Evolutionary conservation across 2,888 invertebrate species (phyloP), one percentile per base, ranked within the genome.

Genomic region (Drosophila nr. medialis): DNA sequence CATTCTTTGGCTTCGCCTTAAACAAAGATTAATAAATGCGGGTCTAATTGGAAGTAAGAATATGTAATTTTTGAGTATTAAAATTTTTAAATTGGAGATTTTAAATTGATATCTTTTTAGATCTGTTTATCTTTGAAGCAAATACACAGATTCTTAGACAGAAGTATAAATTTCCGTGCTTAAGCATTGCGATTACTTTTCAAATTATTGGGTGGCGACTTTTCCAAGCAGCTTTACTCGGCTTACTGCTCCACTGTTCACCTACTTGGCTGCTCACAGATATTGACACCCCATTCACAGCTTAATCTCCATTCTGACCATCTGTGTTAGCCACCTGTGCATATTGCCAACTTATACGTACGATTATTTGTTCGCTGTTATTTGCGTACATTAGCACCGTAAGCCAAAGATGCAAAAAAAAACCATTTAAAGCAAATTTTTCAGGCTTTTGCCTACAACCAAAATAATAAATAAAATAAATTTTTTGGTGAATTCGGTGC

Each of bases 361-460:
- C 18, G 4, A 27, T 7, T 27, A 74, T 79, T 80, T 81, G 65
- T 68, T 68, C 68, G 68, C 64, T 68, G 74, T 74, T 77, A 81
- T 80, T 80, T 80, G 81, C 68, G 24, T 81, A 81, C 70, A 77
- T 80, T 72, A 67, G 58, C 67, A 67, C 64, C 62, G 32, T 27
- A 30, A 54, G 51, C 27, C 24, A 64, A 45, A 38, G 48, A 55
- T 38, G 63, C 21, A 45, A 50, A 36, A 59, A 36, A 67, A 53
- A 58, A 55, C 64, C 61, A 79, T 87, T 85, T 85, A 67, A 72
- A 88, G 86, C 86, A 88, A 80, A 82, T 85, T 77, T 80, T 85
- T 77, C 77, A 68, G 72, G 78, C 77, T 78, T 67, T 67, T 58
- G 65, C 65, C 62, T 64, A 63, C 63, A 77, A 79, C 81, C 68